Conservation (phyloP, 2,113 vertebrate genomes). For the Machaerirhynchus nigripectus region DNA sequence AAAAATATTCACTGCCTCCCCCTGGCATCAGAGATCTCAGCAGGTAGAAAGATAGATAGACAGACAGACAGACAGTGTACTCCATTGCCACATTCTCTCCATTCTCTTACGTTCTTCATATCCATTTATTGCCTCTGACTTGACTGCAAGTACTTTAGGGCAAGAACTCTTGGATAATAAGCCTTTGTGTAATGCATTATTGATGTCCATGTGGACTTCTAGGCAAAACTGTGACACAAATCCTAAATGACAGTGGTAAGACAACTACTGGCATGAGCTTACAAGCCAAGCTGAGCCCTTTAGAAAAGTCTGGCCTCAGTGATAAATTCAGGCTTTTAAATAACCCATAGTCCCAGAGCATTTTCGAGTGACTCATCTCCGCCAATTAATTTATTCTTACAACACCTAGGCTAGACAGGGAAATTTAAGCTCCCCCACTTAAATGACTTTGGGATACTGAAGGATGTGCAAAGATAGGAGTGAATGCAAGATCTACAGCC, state of each 20-base stretch:
- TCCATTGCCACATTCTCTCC: neutral
- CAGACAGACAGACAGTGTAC: neutral
- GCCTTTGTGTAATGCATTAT: constrained; percentile 4
- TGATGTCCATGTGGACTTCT: neutral
- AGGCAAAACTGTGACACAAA: constrained; percentile 36
- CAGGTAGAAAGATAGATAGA: neutral
- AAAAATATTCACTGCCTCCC: neutral
- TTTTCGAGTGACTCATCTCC: neutral
- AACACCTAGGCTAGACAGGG: constrained; percentile 11
- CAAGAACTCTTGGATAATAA: constrained; percentile 8
- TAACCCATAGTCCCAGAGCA: constrained; percentile 17
- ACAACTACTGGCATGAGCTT: constrained; percentile 25
- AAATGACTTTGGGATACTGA: neutral
- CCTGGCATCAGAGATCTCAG: neutral
- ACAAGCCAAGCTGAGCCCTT: constrained; percentile 32
- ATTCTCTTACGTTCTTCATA: neutral
- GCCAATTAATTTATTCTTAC: constrained; percentile 37
- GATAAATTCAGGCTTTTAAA: constrained; percentile 43
- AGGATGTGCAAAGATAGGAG: neutral
- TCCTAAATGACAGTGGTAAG: constrained; percentile 22
- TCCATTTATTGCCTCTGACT: neutral
- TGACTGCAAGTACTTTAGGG: neutral
- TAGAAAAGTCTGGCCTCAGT: neutral
- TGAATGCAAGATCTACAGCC: neutral
- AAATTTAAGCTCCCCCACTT: constrained; percentile 4